phyloP scores from a whole-genome alignment of 1,140 invertebrate species.

The Sitobion miscanthi region DNA sequence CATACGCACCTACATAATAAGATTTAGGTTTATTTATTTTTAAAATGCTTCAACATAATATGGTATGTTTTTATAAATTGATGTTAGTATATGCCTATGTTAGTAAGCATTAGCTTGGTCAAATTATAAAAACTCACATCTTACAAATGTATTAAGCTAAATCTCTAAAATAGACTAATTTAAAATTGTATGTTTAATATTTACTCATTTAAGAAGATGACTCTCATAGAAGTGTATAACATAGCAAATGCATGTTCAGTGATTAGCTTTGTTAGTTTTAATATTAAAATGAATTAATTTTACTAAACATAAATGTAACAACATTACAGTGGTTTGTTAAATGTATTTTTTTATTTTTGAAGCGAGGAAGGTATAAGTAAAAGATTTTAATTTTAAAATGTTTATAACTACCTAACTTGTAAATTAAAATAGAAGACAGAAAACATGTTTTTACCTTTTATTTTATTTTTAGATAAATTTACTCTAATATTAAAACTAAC shows the following conservation, averaged over 20 bases:
- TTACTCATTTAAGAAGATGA: neutral
- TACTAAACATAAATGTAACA: neutral
- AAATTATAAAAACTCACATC: neutral
- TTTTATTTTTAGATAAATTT: too few species aligned
- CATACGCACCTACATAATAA: too few species aligned
- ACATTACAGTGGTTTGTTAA: neutral
- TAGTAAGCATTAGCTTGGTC: neutral
- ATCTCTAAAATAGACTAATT: neutral
- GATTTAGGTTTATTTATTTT: neutral
- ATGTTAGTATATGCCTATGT: neutral
- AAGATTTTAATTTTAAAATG: neutral
- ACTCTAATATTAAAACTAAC: too few species aligned
- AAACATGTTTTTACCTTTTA: neutral
- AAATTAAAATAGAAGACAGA: neutral
- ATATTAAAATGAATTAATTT: neutral
- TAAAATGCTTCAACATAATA: conserved; percentile 7
- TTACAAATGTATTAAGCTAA: neutral
- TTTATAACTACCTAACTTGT: neutral
- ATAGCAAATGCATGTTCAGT: neutral
- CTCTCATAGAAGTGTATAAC: neutral
- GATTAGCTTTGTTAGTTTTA: neutral
- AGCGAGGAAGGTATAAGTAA: too few species aligned
- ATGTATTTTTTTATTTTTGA: neutral
- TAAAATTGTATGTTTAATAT: neutral
- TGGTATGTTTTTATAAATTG: neutral